Evolutionary conservation across 2,113 vertebrate species (phyloP).

Genomic region (Malurus alboscapulatus): DNA sequence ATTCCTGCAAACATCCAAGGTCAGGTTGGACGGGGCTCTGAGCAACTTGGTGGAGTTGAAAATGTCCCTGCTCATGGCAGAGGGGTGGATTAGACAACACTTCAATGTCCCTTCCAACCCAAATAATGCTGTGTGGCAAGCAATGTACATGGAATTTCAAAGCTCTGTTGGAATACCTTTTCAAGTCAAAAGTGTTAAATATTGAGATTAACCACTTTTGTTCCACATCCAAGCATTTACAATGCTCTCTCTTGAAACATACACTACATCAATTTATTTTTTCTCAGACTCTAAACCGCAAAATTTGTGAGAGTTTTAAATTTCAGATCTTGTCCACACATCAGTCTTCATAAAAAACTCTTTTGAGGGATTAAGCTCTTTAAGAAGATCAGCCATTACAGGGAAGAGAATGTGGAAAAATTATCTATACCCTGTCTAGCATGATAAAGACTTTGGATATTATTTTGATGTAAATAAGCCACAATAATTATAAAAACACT

Average conservation of each 20-base stretch:
- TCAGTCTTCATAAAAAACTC: neutral
- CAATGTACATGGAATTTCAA: neutral
- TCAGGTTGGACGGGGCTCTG: rapidly evolving
- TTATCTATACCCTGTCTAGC: neutral
- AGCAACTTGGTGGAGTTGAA: neutral
- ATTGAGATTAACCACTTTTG: neutral
- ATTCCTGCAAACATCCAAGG: neutral
- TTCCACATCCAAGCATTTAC: neutral
- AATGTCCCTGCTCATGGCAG: neutral
- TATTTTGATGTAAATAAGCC: neutral
- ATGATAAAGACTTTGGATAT: neutral
- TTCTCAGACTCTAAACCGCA: neutral
- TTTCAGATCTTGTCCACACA: neutral
- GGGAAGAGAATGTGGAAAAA: neutral
- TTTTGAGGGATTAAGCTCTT: neutral
- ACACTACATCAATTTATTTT: neutral
- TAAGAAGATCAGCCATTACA: neutral
- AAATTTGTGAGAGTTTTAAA: neutral
- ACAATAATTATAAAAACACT: neutral
- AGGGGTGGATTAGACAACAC: neutral
- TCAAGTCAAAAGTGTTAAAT: neutral
- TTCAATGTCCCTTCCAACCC: neutral
- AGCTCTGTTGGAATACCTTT: neutral
- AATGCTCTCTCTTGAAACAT: neutral
- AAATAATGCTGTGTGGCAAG: rapidly evolving